phyloP scores from a whole-genome alignment of 2,888 invertebrate genomes.

The Chymomyza amoena region DNA sequence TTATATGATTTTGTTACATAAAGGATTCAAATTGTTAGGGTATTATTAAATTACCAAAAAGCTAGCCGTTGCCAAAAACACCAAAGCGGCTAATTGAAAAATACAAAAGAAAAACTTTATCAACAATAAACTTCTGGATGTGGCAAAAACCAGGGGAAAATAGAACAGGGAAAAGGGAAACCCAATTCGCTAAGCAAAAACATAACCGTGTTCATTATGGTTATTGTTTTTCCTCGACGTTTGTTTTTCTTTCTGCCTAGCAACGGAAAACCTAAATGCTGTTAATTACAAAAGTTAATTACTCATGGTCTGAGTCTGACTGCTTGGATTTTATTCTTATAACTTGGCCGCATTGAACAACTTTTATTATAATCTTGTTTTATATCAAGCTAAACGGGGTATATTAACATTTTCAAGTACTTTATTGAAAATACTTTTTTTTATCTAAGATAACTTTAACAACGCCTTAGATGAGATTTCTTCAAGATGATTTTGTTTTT shows the following conservation, averaged over 20 bases:
- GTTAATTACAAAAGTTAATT: slow-evolving; percentile 26
- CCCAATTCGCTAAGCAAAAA: slow-evolving; percentile 1
- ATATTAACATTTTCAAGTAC: not conserved
- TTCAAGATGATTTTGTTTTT: too few species aligned
- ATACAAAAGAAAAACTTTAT: slow-evolving; percentile 3
- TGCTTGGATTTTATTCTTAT: not conserved
- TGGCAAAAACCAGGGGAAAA: not conserved
- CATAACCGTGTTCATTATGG: slow-evolving; percentile 4
- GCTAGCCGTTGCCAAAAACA: not conserved
- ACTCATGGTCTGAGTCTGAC: not conserved
- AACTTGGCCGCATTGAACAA: not conserved
- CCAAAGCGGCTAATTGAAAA: slow-evolving; percentile 1
- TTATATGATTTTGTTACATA: not conserved
- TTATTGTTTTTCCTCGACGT: not conserved
- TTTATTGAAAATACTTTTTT: slow-evolving; percentile 1
- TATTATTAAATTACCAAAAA: not conserved
- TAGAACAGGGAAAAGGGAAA: not conserved
- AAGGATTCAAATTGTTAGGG: not conserved
- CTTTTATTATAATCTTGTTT: not conserved
- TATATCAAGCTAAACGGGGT: not conserved
- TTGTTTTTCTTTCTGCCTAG: slow-evolving; percentile 5
- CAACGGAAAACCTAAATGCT: slow-evolving; percentile 3
- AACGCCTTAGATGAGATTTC: too few species aligned
- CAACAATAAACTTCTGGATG: not conserved
- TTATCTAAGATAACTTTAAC: too few species aligned